Percentiles rank a stretch among this genome's conserved stretches.
These are phyloP conservation scores for Mungos mungo DNA, from an alignment of 2,113 vertebrate genomes.

Conservation along the genomic window DNA sequence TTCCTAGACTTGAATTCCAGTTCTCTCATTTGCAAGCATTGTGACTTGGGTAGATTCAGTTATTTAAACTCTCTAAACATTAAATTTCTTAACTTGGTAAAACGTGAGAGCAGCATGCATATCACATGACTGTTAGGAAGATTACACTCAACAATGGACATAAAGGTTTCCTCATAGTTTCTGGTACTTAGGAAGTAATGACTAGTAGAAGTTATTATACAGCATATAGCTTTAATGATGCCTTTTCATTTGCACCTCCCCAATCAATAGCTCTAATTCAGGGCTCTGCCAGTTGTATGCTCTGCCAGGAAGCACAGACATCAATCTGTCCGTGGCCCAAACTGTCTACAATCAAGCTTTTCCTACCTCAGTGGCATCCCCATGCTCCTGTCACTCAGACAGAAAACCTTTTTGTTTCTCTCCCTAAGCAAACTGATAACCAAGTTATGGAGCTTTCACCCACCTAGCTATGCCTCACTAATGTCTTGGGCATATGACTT, in stretches of 20 bases:
- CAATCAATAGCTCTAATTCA: background rate
- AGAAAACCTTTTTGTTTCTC: background rate
- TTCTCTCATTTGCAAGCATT: background rate
- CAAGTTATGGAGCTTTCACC: background rate
- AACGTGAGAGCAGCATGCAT: background rate
- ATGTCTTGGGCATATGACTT: background rate
- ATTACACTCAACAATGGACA: background rate
- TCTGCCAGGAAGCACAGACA: background rate
- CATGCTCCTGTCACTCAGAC: background rate
- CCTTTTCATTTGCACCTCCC: background rate
- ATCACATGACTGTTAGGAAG: background rate
- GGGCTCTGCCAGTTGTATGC: too few relatives aligned
- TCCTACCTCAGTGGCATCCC: background rate
- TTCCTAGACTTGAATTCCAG: background rate
- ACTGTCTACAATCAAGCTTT: background rate
- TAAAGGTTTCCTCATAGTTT: background rate
- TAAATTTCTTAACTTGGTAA: background rate
- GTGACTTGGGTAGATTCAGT: background rate
- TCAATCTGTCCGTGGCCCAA: background rate
- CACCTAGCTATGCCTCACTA: background rate
- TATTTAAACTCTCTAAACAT: background rate
- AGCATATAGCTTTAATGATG: too few relatives aligned
- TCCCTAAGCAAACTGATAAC: background rate
- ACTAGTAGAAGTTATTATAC: background rate
- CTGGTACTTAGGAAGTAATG: background rate